Evolutionary conservation across 2,888 invertebrate genomes (phyloP), one percentile per base, ranked within the genome.

Genomic region (Tromatobia lineatoria): DNA sequence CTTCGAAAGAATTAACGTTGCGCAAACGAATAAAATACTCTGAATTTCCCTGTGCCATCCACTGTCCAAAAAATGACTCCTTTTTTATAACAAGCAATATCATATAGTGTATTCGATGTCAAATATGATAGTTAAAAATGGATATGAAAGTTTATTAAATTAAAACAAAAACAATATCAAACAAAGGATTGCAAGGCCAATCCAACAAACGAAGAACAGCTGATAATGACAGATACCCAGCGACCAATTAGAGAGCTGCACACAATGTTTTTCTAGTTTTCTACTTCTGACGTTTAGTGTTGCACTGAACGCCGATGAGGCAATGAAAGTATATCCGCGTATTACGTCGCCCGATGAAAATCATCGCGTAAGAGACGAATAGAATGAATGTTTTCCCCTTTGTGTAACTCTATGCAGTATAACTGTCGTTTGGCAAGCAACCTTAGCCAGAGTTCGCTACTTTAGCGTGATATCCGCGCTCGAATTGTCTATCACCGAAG

Each of bases 221-320:
- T 83, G 83, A 83, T 83, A n/a, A 47, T 83, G 83, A 75, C 79
- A 79, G 69, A 25, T 70, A 42, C 38, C 45, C 61, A 20, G n/a
- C 29, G 45, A 23, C 50, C 34, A 50, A 74, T 61, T 74, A 52
- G 52, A 70, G 15, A 20, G 0, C 64, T 29, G 6, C 25, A 8
- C 29, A 59, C 64, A 64, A 42, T 64, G 38, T 64, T 64, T 8
- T 64, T 59, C 7, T 7, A 42, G 42, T 64, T 8, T 64, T 59
- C 7, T 7, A 42, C 34, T 38, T 61, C 29, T 61, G 29, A 18
- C 29, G 8, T 64, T 38, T 38, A 29, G 15, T 59, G 6, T 25
- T 10, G 11, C 8, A 38, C 10, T 20, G 10, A 20, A 18, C 13
- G 20, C 34, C 38, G 18, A 64, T 64, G 64, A 38, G 8, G 61